Evolutionary conservation across 2,888 invertebrate species (phyloP).

Genomic region (Lissonota sp.): DNA sequence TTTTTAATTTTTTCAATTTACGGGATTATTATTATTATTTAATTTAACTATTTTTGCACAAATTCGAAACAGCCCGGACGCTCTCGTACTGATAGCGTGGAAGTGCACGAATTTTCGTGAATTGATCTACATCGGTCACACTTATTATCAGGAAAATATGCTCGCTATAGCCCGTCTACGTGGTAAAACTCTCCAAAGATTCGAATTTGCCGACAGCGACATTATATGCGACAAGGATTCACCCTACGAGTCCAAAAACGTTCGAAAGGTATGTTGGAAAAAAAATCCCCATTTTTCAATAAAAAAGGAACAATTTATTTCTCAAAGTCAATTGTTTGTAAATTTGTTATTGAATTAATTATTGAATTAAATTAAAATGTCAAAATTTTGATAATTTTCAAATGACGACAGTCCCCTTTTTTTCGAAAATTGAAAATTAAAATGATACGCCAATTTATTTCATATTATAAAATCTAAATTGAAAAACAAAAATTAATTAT

Average conservation of each 20-base stretch:
- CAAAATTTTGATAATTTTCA: too few species aligned
- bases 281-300: neutral
- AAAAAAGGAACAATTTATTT: neutral
- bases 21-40: neutral
- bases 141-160: slow-evolving; percentile 87
- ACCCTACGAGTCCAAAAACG: slow-evolving; percentile 72
- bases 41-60: neutral
- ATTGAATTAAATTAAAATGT: too few species aligned
- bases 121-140: slow-evolving; percentile 86
- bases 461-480: too few species aligned
- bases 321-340: neutral
- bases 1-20: too few species aligned
- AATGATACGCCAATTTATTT: too few species aligned
- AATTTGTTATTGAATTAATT: too few species aligned
- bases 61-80: slow-evolving; percentile 84
- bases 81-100: slow-evolving; percentile 89
- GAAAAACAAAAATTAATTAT: too few species aligned
- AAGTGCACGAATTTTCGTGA: slow-evolving; percentile 86
- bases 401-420: too few species aligned
- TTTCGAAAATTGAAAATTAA: too few species aligned
- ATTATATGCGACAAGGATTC: slow-evolving; percentile 77
- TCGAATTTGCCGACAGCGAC: slow-evolving; percentile 86
- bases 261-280: slow-evolving; percentile 74
- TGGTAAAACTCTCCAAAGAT: slow-evolving; percentile 85
- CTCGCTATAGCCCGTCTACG: slow-evolving; percentile 88